Conservation (phyloP, 53 echinoderm and acorn worm genomes). For the Holothuria scabra region DNA sequence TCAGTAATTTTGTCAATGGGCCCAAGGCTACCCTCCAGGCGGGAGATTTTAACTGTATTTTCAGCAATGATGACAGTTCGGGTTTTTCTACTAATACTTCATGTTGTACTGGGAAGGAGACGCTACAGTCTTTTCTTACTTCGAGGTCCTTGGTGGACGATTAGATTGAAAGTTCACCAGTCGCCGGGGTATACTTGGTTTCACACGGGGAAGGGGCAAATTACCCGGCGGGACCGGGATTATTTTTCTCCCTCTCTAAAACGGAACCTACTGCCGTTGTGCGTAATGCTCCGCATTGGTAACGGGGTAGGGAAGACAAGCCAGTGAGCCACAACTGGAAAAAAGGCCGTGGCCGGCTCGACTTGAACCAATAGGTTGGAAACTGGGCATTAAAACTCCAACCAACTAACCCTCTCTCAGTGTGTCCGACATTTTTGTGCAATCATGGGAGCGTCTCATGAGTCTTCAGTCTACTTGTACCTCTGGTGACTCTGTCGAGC, state of each 20-base stretch:
- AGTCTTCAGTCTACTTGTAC: conserved; percentile 10
- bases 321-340: too few relatives aligned
- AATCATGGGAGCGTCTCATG: neutral
- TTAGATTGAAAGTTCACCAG: neutral
- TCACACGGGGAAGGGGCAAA: conserved; percentile 10
- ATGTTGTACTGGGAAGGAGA: neutral
- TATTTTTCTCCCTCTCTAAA: conserved; percentile 47
- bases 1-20: neutral
- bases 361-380: too few relatives aligned
- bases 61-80: neutral
- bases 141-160: neutral
- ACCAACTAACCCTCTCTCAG: too few relatives aligned
- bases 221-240: conserved; percentile 54
- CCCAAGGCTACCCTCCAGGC: neutral
- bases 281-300: too few relatives aligned
- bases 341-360: too few relatives aligned
- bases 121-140: neutral
- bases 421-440: neutral
- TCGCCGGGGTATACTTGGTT: too few relatives aligned
- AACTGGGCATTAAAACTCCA: too few relatives aligned
- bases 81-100: neutral
- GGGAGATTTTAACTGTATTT: conserved; percentile 31
- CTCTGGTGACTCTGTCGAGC: neutral
- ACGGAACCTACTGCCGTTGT: too few relatives aligned
- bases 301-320: too few relatives aligned